These are phyloP conservation scores for Istiophorus platypterus DNA, from an alignment of 2,113 vertebrate genomes.

Conservation along the genomic window DNA sequence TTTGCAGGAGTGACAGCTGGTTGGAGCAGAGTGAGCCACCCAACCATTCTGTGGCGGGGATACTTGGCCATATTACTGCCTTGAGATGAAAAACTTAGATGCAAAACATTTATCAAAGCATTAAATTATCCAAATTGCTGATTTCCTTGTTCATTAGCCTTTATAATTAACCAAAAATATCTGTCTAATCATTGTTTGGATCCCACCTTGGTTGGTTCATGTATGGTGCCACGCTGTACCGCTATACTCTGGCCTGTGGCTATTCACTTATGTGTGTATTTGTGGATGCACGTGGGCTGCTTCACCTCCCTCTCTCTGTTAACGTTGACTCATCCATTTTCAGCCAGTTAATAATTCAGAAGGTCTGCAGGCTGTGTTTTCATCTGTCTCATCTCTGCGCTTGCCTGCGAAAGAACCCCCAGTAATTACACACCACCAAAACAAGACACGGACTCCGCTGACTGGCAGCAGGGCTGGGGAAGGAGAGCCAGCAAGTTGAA, in stretches of 20 bases:
- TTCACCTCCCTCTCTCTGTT: constrained; percentile 53
- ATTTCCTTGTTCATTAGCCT: constrained; percentile 5
- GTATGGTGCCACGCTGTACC: constrained; percentile 5
- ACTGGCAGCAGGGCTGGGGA: constrained; percentile 20
- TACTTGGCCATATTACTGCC: constrained; percentile 12
- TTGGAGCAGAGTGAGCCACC: constrained; percentile 20
- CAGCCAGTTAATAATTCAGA: constrained; percentile 78
- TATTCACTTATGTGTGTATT: constrained; percentile 48
- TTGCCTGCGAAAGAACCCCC: constrained; percentile 39
- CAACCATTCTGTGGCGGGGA: not conserved
- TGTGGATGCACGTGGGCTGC: constrained; percentile 57
- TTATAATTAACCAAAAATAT: not conserved
- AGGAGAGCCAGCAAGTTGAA: not conserved
- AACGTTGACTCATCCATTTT: constrained; percentile 75
- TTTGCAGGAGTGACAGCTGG: not conserved
- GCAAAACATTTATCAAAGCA: constrained; percentile 28
- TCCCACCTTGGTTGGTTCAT: constrained; percentile 9
- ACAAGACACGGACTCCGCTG: constrained; percentile 52
- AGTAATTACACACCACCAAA: constrained; percentile 61
- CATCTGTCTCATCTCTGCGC: constrained; percentile 61
- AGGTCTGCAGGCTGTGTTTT: constrained; percentile 73
- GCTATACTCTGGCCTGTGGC: constrained; percentile 24
- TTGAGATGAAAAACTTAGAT: constrained; percentile 38
- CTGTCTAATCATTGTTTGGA: not conserved
- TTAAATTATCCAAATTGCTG: constrained; percentile 25